Percentiles rank a stretch among this genome's conserved stretches.
phyloP scores from a whole-genome alignment of 92 coral and sea anemone species.

The Actinernus sp. region DNA sequence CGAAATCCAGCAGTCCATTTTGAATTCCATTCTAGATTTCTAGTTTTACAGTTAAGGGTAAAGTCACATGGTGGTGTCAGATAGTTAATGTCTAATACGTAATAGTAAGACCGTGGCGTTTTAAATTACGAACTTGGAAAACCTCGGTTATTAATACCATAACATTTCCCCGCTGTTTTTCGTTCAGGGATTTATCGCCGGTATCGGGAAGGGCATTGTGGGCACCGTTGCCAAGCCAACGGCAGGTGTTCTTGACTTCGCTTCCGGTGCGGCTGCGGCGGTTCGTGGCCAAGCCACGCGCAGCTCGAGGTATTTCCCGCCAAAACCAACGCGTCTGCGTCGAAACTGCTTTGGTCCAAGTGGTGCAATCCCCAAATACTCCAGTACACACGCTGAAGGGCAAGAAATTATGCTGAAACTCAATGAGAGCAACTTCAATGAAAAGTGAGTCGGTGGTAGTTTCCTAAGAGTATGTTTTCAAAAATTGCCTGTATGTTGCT shows the following conservation, averaged over 20 bases:
- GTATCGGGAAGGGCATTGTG: conserved; percentile 93
- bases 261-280: conserved; percentile 97
- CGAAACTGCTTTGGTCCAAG: conserved; percentile 98
- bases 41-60: no score
- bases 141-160: no score
- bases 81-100: no score
- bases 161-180: no score
- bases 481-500: no score
- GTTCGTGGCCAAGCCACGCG: conserved; percentile 97
- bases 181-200: conserved; percentile 87
- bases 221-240: conserved; percentile 99
- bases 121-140: no score
- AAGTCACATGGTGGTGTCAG: no score
- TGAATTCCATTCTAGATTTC: no score
- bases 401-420: conserved; percentile 94
- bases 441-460: conserved; percentile 71
- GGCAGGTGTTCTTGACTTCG: conserved; percentile 97
- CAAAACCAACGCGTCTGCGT: conserved; percentile 88
- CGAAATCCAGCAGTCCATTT: no score
- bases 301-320: conserved; percentile 88
- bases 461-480: no score
- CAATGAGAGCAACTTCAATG: conserved; percentile 85
- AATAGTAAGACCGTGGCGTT: no score
- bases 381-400: conserved; percentile 95
- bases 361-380: conserved; percentile 92